Percentiles rank a stretch among this genome's conserved stretches.
phyloP scores from a whole-genome alignment of 2,888 invertebrate genomes.

The Cosmia trapezina region DNA sequence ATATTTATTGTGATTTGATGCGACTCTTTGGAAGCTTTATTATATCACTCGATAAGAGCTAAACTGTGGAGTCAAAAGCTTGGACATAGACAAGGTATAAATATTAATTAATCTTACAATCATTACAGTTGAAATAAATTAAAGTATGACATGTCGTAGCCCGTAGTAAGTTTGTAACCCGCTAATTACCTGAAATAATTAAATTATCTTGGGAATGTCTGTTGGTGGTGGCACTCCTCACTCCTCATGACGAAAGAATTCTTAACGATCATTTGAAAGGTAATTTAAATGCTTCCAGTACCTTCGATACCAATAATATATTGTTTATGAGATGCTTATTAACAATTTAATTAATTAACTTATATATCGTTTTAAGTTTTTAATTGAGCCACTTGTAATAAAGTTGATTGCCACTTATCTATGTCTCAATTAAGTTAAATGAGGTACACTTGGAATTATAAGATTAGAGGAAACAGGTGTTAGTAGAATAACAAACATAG shows the following conservation, averaged over 20 bases:
- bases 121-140: conserved; percentile 6
- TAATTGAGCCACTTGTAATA: conserved; percentile 71
- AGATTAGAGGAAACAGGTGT: conserved; percentile 72
- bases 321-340: conserved; percentile 66
- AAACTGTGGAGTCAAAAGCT: conserved; percentile 1
- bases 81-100: conserved; percentile 4
- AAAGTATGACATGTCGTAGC: conserved; percentile 9
- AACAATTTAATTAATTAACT: conserved; percentile 70
- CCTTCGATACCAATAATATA: conserved; percentile 55
- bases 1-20: background rate
- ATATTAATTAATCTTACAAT: background rate
- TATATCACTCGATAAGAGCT: background rate
- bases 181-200: conserved; percentile 48
- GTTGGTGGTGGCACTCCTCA: conserved; percentile 42
- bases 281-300: conserved; percentile 46
- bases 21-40: background rate
- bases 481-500: conserved; percentile 52
- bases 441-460: conserved; percentile 62
- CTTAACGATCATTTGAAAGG: conserved; percentile 42
- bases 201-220: conserved; percentile 42
- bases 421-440: conserved; percentile 72
- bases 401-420: conserved; percentile 73
- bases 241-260: conserved; percentile 42
- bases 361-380: conserved; percentile 63
- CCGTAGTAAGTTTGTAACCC: conserved; percentile 7